Percentiles rank a stretch among this genome's conserved stretches.
These are phyloP conservation scores for Cabera pusaria DNA, from an alignment of 2,888 invertebrate species.

Conservation along the genomic window DNA sequence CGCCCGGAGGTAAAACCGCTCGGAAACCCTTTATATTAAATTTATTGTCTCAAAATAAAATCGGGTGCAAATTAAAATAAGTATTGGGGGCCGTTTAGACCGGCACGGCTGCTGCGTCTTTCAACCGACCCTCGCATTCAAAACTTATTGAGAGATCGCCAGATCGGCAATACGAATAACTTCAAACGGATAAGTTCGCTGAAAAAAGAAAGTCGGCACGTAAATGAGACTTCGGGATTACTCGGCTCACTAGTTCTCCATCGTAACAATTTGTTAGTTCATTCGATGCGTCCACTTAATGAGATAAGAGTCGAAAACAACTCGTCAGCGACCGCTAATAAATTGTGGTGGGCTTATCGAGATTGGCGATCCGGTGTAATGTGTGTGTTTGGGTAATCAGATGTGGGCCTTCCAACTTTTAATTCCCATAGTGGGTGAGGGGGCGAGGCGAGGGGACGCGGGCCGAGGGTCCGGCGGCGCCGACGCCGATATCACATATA, in stretches of 20 bases:
- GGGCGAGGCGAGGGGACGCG: constrained; percentile 34
- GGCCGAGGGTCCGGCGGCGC: constrained; percentile 61
- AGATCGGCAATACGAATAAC: background rate
- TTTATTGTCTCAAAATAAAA: constrained; percentile 81
- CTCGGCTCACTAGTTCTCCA: constrained; percentile 30
- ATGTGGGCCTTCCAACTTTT: constrained; percentile 76
- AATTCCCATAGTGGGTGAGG: constrained; percentile 64
- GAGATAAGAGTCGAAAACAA: constrained; percentile 60
- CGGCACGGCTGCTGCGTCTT: constrained; percentile 45
- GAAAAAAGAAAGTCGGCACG: constrained; percentile 24
- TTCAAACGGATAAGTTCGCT: constrained; percentile 10
- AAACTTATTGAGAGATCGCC: constrained; percentile 27
- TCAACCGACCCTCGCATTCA: constrained; percentile 46
- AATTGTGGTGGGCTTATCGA: constrained; percentile 72
- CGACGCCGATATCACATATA: constrained; percentile 79
- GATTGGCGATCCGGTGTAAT: constrained; percentile 71
- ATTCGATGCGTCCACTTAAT: constrained; percentile 37
- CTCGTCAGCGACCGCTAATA: constrained; percentile 64
- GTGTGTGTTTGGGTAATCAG: constrained; percentile 77
- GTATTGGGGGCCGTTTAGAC: constrained; percentile 50
- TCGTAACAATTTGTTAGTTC: constrained; percentile 40
- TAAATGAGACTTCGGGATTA: constrained; percentile 25
- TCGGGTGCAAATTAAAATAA: constrained; percentile 83
- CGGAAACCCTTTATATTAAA: constrained; percentile 79
- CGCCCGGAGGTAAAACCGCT: constrained; percentile 79